phyloP scores from a whole-genome alignment of 2,113 vertebrate species.

The Oxyruncus cristatus region DNA sequence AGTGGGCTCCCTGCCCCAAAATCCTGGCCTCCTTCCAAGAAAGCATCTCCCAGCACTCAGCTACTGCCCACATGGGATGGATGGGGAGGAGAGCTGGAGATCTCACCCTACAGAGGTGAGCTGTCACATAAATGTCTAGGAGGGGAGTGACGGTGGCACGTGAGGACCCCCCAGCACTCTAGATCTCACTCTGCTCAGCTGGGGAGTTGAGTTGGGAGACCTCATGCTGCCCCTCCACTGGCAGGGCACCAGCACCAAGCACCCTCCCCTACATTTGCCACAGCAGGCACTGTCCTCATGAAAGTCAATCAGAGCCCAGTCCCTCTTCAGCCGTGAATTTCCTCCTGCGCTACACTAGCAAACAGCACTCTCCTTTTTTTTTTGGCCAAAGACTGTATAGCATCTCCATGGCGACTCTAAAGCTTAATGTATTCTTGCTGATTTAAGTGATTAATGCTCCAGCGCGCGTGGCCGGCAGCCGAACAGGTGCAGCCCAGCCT shows the following conservation, averaged over 20 bases:
- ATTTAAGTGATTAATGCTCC: constrained; percentile 64
- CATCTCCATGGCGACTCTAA: constrained; percentile 59
- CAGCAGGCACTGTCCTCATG: not conserved
- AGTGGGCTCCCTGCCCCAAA: not conserved
- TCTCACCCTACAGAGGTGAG: not conserved
- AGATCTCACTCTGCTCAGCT: not conserved
- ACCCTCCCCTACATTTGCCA: accelerated
- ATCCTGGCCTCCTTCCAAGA: not conserved
- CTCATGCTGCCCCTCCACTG: accelerated
- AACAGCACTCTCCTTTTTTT: not conserved
- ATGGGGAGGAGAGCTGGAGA: not conserved
- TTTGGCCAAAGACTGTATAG: not conserved
- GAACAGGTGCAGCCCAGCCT: constrained; percentile 47
- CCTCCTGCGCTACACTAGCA: not conserved
- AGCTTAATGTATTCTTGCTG: constrained; percentile 61
- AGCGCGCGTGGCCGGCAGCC: not conserved
- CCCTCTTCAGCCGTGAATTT: not conserved
- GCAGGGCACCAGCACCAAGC: accelerated
- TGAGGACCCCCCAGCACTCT: accelerated
- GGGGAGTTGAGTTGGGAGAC: not conserved
- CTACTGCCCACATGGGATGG: not conserved
- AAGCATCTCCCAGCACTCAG: not conserved
- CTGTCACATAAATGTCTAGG: not conserved
- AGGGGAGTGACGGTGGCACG: not conserved
- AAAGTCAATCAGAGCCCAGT: not conserved